These are phyloP conservation scores for Cairina moschata DNA, from an alignment of 2,113 vertebrate genomes.

Conservation along the genomic window DNA sequence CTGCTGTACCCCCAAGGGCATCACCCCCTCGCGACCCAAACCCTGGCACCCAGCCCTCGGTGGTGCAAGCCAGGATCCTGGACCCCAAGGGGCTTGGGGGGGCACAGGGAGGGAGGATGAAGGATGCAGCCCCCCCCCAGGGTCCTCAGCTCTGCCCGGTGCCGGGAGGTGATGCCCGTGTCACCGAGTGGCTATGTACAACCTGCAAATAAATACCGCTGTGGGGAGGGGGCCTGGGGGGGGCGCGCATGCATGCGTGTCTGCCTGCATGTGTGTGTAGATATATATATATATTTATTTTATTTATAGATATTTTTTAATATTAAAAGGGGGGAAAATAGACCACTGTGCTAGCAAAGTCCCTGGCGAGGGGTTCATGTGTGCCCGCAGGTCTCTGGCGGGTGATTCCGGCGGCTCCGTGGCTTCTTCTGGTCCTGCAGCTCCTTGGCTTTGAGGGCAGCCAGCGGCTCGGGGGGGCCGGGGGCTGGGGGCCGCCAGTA, in stretches of 20 bases:
- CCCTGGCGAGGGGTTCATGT: slow-evolving; percentile 84
- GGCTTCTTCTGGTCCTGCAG: slow-evolving; percentile 95
- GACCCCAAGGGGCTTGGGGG: not conserved
- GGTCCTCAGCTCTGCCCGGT: not conserved
- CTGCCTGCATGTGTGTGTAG: slow-evolving; percentile 7
- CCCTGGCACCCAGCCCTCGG: not conserved
- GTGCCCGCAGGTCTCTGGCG: slow-evolving; percentile 81
- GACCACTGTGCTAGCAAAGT: slow-evolving; percentile 72
- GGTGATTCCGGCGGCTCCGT: slow-evolving; percentile 94
- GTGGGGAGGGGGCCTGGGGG: slow-evolving; percentile 21
- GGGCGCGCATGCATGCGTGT: not conserved
- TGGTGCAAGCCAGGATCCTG: no score
- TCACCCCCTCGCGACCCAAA: not conserved
- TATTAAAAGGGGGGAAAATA: slow-evolving; percentile 82
- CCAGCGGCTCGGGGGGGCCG: slow-evolving; percentile 78
- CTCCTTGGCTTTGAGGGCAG: slow-evolving; percentile 87
- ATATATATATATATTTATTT: slow-evolving; percentile 67
- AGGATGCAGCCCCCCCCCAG: not conserved
- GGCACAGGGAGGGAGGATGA: not conserved
- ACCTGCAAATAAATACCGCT: slow-evolving; percentile 92
- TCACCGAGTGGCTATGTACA: slow-evolving; percentile 81
- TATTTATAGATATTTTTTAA: slow-evolving; percentile 83
- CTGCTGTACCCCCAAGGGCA: not conserved
- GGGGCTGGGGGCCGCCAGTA: slow-evolving; percentile 90
- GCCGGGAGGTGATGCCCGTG: not conserved